Evolutionary conservation across 2,888 invertebrate species (phyloP).

Genomic region (Hypomecis punctinalis): DNA sequence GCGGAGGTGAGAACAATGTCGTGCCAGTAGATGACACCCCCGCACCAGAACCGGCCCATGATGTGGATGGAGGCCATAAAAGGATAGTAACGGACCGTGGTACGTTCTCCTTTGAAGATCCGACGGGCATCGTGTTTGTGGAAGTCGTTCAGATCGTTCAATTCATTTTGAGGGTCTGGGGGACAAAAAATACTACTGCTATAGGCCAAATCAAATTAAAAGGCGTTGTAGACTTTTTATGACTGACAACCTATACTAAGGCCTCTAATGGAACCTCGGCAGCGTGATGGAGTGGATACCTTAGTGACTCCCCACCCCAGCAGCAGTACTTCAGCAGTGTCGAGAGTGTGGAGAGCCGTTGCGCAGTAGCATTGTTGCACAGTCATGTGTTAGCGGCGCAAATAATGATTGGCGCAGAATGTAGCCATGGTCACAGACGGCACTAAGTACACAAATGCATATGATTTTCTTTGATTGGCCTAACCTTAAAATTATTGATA

Average conservation of each 20-base stretch:
- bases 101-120: conserved; percentile 69
- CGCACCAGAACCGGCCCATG: conserved; percentile 78
- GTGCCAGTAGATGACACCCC: conserved; percentile 66
- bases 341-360: too few species aligned
- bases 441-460: too few species aligned
- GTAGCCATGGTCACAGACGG: too few species aligned
- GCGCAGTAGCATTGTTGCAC: too few species aligned
- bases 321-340: conserved; percentile 66
- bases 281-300: conserved; percentile 54
- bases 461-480: too few species aligned
- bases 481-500: too few species aligned
- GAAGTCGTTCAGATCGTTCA: conserved; percentile 63
- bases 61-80: conserved; percentile 77
- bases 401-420: too few species aligned
- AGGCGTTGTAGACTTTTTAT: too few species aligned
- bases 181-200: background rate
- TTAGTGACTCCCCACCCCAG: conserved; percentile 78
- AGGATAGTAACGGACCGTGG: conserved; percentile 67
- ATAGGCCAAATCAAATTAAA: background rate
- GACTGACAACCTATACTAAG: too few species aligned
- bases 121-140: conserved; percentile 65
- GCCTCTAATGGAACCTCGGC: too few species aligned
- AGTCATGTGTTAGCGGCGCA: too few species aligned
- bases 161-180: conserved; percentile 69
- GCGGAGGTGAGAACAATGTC: conserved; percentile 74